phyloP scores from a whole-genome alignment of 2,797 vertebrate species.

The Sebastes vulpes region DNA sequence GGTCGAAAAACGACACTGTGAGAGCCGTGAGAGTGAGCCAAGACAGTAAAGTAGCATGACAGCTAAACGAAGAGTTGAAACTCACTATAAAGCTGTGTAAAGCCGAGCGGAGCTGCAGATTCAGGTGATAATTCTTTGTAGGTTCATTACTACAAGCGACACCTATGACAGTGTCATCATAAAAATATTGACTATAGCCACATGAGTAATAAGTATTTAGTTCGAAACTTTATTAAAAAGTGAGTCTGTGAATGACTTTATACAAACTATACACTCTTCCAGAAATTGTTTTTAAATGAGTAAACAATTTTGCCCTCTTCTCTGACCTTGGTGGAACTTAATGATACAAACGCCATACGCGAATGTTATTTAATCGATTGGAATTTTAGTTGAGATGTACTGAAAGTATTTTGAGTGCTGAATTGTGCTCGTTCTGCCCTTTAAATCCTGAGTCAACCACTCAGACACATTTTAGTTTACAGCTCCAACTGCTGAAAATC shows the following conservation, averaged over 20 bases:
- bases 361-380: not conserved
- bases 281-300: not conserved
- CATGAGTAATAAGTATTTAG: not conserved
- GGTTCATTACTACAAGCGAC: not conserved
- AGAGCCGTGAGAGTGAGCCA: too few relatives aligned
- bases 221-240: not conserved
- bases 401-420: not conserved
- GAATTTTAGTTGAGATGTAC: not conserved
- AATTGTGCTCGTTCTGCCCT: not conserved
- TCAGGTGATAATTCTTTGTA: not conserved
- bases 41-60: too few relatives aligned
- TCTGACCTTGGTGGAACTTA: not conserved
- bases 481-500: not conserved
- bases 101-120: too few relatives aligned
- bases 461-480: not conserved
- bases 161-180: not conserved
- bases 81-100: too few relatives aligned
- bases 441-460: not conserved
- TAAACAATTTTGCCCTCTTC: not conserved
- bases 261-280: not conserved
- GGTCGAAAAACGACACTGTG: too few relatives aligned
- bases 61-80: too few relatives aligned
- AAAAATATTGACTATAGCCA: too few relatives aligned
- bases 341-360: not conserved
- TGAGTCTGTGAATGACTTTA: not conserved